Evolutionary conservation across 2,888 invertebrate genomes (phyloP), one percentile per base, ranked within the genome.

Genomic region (Metalampra italica): DNA sequence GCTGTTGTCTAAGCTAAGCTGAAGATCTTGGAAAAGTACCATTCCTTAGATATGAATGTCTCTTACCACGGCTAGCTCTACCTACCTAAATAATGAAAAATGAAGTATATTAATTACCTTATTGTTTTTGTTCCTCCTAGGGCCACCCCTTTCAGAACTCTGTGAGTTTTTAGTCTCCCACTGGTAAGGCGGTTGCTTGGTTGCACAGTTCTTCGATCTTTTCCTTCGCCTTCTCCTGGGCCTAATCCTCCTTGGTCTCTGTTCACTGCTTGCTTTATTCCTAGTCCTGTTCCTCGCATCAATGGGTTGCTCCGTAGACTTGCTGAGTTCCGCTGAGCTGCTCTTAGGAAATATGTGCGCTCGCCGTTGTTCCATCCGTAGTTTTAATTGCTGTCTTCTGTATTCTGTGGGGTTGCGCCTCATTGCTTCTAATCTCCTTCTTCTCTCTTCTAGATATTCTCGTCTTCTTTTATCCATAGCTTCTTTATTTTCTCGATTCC

Each of bases 401-500:
- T 78, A 89, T 62, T 77, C 80, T 1, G 75, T 75, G 46, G 89
- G 88, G 47, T 87, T 83, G 45, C 64, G 74, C 60, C 87, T 73
- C 66, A 88, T 68, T 14, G 76, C 71, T 64, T 84, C 82, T 59
- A 88, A 64, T 59, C 71, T 65, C 58, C 66, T 77, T 53, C 74
- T 68, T 60, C 85, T 78, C 49, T 72, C 73, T 59, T 87, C 86
- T 54, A 87, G 62, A 53, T 76, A 81, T 43, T 78, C 71, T 52
- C 82, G 70, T 62, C 85, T 71, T n/a, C 68, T 70, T 58, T 73
- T 73, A 76, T 88, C 91, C 71, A 61, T 81, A 60, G 78, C 92
- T 90, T 93, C 92, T 92, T 83, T 94, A 91, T 59, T 92, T 79
- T 66, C 91, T 78, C 66, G 88, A 74, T 65, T 83, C 83, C 66